Conservation (phyloP, 2,888 invertebrate genomes). For the Pediacus dermestoides region DNA sequence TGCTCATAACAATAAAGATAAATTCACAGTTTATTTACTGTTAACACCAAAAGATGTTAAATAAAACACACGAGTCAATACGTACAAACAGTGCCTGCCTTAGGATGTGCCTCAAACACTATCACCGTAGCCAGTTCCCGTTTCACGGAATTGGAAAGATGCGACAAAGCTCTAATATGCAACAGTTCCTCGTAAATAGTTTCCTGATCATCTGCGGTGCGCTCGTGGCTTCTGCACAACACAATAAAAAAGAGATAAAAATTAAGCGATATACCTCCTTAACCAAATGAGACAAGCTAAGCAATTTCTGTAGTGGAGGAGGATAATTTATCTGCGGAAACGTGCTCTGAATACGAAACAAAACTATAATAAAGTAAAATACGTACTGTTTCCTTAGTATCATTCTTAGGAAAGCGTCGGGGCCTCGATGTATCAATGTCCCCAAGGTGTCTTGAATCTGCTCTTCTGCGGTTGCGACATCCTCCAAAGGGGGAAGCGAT, state of each 20-base stretch:
- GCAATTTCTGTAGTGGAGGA: no score
- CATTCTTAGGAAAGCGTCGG: conserved; percentile 76
- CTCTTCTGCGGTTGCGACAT: conserved; percentile 63
- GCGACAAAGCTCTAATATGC: conserved; percentile 76
- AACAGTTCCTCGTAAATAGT: conserved; percentile 78
- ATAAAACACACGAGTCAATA: no score
- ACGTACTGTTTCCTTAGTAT: conserved; percentile 76
- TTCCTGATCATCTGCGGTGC: conserved; percentile 75
- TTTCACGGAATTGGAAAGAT: conserved; percentile 77
- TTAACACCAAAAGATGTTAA: no score
- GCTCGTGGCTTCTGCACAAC: conserved; percentile 64
- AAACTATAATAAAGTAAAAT: conserved; percentile 3
- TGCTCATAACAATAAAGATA: conserved; percentile 3
- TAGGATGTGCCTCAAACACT: conserved; percentile 75
- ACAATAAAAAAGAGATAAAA: conserved; percentile 15
- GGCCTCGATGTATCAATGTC: conserved; percentile 66
- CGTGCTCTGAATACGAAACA: no score
- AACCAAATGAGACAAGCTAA: no score
- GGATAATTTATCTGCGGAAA: no score
- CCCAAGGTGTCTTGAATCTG: conserved; percentile 65
- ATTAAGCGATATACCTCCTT: no score
- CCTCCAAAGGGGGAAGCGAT: conserved; percentile 55
- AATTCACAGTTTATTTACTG: no score
- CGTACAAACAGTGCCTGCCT: conserved; percentile 74
- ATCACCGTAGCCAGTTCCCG: conserved; percentile 75